Evolutionary conservation across 2,888 invertebrate species (phyloP).

Genomic region (Bellardia pandia): DNA sequence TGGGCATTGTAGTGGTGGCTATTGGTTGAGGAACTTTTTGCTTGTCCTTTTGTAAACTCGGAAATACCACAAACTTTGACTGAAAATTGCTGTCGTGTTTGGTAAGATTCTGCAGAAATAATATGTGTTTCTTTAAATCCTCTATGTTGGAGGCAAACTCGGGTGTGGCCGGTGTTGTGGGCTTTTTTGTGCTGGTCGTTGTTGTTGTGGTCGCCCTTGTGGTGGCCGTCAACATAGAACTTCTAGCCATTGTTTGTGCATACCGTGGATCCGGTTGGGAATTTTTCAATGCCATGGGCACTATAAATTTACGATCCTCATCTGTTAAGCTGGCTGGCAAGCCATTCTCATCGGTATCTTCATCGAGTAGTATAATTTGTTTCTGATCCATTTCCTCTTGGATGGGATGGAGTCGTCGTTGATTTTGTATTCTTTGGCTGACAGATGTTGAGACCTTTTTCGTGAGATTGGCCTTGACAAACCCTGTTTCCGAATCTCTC

Average conservation of each 20-base stretch:
- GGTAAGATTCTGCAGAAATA: conserved; percentile 83
- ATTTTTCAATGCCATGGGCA: conserved; percentile 84
- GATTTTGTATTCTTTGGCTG: conserved; percentile 74
- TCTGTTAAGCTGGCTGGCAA: conserved; percentile 82
- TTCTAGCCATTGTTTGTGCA: conserved; percentile 72
- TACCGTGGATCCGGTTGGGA: conserved; percentile 80
- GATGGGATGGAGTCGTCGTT: conserved; percentile 81
- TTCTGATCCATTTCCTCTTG: conserved; percentile 84
- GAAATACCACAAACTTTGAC: conserved; percentile 84
- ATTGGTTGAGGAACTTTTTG: conserved; percentile 70
- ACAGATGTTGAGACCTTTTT: conserved; percentile 79
- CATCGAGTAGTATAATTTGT: conserved; percentile 83
- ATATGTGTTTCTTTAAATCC: conserved; percentile 83
- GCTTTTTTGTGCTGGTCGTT: conserved; percentile 76
- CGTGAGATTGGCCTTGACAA: conserved; percentile 82
- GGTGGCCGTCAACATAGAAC: conserved; percentile 72
- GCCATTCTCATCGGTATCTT: conserved; percentile 83
- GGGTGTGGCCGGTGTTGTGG: conserved; percentile 75
- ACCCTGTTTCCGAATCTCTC: conserved; percentile 82
- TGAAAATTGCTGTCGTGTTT: conserved; percentile 83
- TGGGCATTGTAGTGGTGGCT: conserved; percentile 76
- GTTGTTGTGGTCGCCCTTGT: conserved; percentile 74
- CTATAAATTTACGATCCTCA: conserved; percentile 83
- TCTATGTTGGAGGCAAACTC: conserved; percentile 83
- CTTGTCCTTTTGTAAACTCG: conserved; percentile 82